These are phyloP conservation scores for Gephyroberyx darwinii DNA, from an alignment of 2,797 vertebrate genomes.

Conservation along the genomic window DNA sequence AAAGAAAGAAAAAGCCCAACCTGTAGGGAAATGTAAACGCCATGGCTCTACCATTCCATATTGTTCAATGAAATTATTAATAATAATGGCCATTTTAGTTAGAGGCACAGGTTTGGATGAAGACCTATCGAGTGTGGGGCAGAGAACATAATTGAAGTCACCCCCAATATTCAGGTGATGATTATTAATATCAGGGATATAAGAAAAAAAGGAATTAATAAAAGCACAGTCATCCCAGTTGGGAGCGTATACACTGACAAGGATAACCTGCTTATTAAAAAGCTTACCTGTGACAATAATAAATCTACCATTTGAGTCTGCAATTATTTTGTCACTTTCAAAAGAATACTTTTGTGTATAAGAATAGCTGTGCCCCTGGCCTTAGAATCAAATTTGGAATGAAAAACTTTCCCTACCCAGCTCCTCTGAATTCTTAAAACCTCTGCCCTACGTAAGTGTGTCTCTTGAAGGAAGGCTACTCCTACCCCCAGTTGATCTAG, in stretches of 20 bases:
- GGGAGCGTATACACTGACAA: constrained; percentile 20
- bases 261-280: background rate
- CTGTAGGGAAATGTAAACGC: constrained; percentile 11
- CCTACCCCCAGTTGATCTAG: background rate
- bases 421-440: background rate
- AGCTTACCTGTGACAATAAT: too few relatives aligned
- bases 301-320: too few relatives aligned
- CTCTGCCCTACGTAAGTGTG: background rate
- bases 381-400: constrained; percentile 5
- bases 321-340: constrained; percentile 5
- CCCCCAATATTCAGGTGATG: constrained; percentile 5
- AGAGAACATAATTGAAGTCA: constrained; percentile 4
- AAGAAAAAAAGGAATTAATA: constrained; percentile 15
- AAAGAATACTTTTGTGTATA: constrained; percentile 24
- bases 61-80: constrained; percentile 10
- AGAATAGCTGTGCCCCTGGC: constrained; percentile 20
- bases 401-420: background rate
- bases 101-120: background rate
- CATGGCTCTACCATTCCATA: constrained; percentile 8
- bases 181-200: constrained; percentile 5
- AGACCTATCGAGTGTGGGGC: background rate
- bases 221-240: constrained; percentile 25
- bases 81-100: background rate
- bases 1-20: constrained; percentile 13
- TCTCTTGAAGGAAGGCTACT: constrained; percentile 9